Evolutionary conservation across 2,888 invertebrate species (phyloP), one percentile per base, ranked within the genome.

Genomic region (Microplitis deprimator): DNA sequence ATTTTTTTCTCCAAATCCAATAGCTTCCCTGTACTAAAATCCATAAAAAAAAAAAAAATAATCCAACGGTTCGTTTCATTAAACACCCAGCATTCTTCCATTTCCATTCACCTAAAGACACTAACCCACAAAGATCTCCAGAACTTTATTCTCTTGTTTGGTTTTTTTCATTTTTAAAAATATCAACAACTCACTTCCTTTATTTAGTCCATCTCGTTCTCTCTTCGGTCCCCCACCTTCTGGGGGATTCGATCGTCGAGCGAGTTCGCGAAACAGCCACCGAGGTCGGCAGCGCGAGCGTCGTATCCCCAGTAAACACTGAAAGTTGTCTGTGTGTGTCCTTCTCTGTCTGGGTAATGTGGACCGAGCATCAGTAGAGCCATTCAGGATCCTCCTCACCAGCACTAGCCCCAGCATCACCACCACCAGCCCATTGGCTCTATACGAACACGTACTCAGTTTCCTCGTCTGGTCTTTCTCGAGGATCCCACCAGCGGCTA

Each of bases 241-340:
- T 73, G 41, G 77, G 59, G 76, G 68, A 75, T 75, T 79, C 78
- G 76, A 80, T 74, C 76, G 79, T 75, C 75, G 69, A 73, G 73
- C 69, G 65, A 71, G 75, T 79, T 77, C 73, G 65, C 64, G 50
- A 73, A 64, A 68, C 76, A 69, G 69, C 73, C 67, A 76, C 64
- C 67, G 77, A 76, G 75, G 73, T 73, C 77, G 68, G 82, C 79
- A 84, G 84, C 86, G 86, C 85, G 81, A 79, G 80, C 81, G 81
- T 83, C 83, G 82, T 79, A 82, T 82, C 84, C 84, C 85, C 83
- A 82, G 84, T 84, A 85, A 86, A 85, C 84, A 84, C 82, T 78
- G 75, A 81, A 62, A 73, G 71, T 76, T 77, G 62, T 69, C 76
- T 62, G 71, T 73, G 50, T 50, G 50, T 76, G 62, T 59, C 71